phyloP scores from a whole-genome alignment of 2,113 vertebrate species.

The Acrocephalus kingi region DNA sequence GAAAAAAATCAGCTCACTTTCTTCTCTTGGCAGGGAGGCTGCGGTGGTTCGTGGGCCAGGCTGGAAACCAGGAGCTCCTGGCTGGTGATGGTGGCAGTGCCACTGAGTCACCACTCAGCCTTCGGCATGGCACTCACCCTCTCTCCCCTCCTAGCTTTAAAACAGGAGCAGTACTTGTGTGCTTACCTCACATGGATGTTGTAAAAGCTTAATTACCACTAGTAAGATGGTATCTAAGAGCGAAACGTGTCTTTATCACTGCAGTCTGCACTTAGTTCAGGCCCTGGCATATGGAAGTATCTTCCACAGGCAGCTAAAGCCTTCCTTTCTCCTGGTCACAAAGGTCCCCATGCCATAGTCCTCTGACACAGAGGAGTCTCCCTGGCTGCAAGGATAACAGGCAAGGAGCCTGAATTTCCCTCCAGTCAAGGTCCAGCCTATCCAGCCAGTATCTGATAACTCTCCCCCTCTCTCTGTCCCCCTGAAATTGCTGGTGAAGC shows the following conservation, averaged over 20 bases:
- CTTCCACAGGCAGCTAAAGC: background rate
- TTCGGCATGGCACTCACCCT: background rate
- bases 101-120: background rate
- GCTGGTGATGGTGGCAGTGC: background rate
- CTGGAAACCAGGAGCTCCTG: background rate
- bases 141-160: background rate
- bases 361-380: background rate
- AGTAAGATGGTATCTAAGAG: conserved; percentile 26
- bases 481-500: background rate
- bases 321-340: background rate
- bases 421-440: background rate
- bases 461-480: background rate
- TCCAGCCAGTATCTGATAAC: background rate
- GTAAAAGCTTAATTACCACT: conserved; percentile 11
- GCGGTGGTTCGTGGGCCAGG: fast-evolving
- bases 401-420: background rate
- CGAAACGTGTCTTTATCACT: background rate
- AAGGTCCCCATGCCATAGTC: background rate
- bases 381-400: background rate
- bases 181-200: conserved; percentile 15
- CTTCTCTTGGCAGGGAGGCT: background rate
- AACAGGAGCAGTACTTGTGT: background rate
- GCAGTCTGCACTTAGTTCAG: background rate
- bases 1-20: conserved; percentile 37
- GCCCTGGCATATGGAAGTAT: background rate